Percentiles rank a stretch among this genome's conserved stretches.
Conservation (phyloP, 2,797 vertebrate genomes). For the Thunnus albacares region DNA sequence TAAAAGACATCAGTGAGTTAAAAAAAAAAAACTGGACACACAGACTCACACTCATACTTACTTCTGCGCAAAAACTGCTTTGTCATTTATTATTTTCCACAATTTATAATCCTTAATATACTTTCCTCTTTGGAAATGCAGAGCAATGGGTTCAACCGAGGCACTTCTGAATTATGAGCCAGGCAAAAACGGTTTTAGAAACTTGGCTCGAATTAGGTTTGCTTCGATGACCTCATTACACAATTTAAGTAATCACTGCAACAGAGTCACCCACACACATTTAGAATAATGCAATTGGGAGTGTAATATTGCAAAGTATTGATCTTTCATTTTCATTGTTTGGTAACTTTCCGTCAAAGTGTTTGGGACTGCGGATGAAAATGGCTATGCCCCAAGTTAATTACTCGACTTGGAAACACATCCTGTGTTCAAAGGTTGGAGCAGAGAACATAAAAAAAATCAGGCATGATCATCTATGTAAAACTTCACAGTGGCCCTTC, state of each 20-base stretch:
- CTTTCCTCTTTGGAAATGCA: constrained; percentile 67
- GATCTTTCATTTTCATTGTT: constrained; percentile 73
- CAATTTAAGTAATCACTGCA: constrained; percentile 80
- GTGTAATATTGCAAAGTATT: constrained; percentile 67
- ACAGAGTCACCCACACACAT: constrained; percentile 47
- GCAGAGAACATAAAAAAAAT: constrained; percentile 75
- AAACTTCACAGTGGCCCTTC: constrained; percentile 84
- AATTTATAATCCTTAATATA: constrained; percentile 75
- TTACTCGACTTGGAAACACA: constrained; percentile 79
- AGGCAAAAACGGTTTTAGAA: constrained; percentile 67
- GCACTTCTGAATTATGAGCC: constrained; percentile 75
- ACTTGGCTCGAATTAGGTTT: constrained; percentile 76
- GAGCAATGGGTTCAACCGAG: constrained; percentile 70
- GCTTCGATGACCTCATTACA: constrained; percentile 79
- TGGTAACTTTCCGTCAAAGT: constrained; percentile 56
- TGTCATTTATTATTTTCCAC: constrained; percentile 74
- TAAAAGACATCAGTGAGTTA: constrained; percentile 20
- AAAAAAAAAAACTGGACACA: neutral
- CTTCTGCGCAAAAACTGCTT: constrained; percentile 67
- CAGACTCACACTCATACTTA: constrained; percentile 42
- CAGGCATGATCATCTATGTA: constrained; percentile 79
- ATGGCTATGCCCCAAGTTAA: constrained; percentile 72
- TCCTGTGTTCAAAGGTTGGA: constrained; percentile 85
- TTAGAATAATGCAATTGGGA: constrained; percentile 67
- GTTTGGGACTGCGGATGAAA: constrained; percentile 64